Conservation (phyloP, 2,888 invertebrate genomes). For the Oscheius sp. region DNA sequence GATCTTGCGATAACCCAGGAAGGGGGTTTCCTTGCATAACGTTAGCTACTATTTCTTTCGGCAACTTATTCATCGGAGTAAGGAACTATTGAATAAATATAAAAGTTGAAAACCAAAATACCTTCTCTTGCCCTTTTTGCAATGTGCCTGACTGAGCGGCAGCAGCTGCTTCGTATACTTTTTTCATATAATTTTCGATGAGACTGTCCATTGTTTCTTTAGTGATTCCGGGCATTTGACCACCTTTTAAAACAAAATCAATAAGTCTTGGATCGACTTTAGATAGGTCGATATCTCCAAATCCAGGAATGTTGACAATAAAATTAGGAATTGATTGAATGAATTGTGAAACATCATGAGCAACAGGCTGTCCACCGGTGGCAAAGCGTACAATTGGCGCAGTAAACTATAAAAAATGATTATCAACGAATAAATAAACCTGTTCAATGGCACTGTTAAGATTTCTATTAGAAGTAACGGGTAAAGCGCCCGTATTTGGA, state of each 20-base stretch:
- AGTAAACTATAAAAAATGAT: slow-evolving; percentile 44
- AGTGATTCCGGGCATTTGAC: slow-evolving; percentile 66
- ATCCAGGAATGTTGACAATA: slow-evolving; percentile 66
- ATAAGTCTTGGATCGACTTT: slow-evolving; percentile 41
- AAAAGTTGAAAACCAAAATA: neutral
- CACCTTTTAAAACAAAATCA: slow-evolving; percentile 62
- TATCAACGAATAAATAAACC: too few species aligned
- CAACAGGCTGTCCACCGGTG: slow-evolving; percentile 56
- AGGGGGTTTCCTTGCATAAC: slow-evolving; percentile 54
- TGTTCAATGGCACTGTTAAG: slow-evolving; percentile 58
- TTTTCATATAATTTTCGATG: slow-evolving; percentile 58
- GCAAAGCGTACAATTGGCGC: slow-evolving; percentile 62
- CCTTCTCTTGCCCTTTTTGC: neutral
- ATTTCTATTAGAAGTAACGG: slow-evolving; percentile 35
- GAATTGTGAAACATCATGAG: slow-evolving; percentile 55
- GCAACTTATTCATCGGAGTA: slow-evolving; percentile 56
- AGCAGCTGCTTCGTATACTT: slow-evolving; percentile 57
- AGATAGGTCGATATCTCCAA: slow-evolving; percentile 63
- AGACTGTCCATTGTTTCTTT: slow-evolving; percentile 60
- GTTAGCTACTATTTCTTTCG: slow-evolving; percentile 48
- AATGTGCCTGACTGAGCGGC: slow-evolving; percentile 44
- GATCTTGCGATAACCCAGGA: slow-evolving; percentile 51
- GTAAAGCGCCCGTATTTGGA: slow-evolving; percentile 31
- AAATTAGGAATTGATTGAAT: slow-evolving; percentile 62
- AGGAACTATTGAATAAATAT: slow-evolving; percentile 33